These are phyloP conservation scores for Nematopogon swammerdamellus DNA, from an alignment of 2,888 invertebrate species.

Conservation along the genomic window DNA sequence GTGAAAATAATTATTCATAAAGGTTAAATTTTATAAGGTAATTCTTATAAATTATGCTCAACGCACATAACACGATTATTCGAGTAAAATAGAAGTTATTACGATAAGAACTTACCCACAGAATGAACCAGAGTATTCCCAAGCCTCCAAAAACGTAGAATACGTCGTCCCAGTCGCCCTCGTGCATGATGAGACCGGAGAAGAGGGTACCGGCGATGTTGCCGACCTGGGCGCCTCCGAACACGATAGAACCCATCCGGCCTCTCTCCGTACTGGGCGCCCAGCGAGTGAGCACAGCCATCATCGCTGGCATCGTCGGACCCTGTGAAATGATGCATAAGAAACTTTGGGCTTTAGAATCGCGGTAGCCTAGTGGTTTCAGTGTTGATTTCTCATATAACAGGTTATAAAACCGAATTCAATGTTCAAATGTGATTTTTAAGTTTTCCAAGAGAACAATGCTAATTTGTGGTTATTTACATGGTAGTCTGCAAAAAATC, in stretches of 20 bases:
- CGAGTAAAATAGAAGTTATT: too few relatives aligned
- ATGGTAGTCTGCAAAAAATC: too few relatives aligned
- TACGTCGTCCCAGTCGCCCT: conserved; percentile 53
- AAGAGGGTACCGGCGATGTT: conserved; percentile 51
- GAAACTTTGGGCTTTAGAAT: not conserved
- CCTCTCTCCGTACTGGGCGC: conserved; percentile 56
- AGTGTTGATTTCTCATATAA: too few relatives aligned
- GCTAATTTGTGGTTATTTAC: too few relatives aligned
- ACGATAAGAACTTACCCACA: conserved; percentile 44
- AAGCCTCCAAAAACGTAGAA: conserved; percentile 57
- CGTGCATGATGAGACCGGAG: conserved; percentile 49
- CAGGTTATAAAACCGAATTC: too few relatives aligned
- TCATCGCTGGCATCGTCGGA: conserved; percentile 61
- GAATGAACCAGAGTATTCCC: conserved; percentile 48
- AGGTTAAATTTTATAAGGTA: not conserved
- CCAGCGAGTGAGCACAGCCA: conserved; percentile 60
- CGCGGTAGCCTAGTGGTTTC: too few relatives aligned
- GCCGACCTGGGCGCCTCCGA: conserved; percentile 56
- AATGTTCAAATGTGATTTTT: too few relatives aligned
- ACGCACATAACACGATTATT: too few relatives aligned
- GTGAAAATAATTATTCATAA: conserved; percentile 8
- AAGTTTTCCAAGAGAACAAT: too few relatives aligned
- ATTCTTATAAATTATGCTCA: not conserved
- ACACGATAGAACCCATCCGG: conserved; percentile 54
- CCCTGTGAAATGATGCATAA: conserved; percentile 43